Conservation (phyloP, 2,888 invertebrate species). For the Dyspetes luteomarginatus region DNA sequence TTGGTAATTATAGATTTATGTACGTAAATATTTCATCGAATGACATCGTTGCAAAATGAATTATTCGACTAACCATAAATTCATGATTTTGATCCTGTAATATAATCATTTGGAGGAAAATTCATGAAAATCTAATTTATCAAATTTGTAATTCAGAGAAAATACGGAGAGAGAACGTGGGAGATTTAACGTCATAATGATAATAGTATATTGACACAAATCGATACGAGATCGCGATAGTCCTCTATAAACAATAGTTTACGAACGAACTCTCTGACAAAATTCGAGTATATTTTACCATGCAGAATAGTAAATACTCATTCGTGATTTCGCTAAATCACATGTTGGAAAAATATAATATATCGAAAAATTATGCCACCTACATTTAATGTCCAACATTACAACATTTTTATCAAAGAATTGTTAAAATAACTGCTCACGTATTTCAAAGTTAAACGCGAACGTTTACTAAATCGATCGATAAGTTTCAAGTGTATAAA, state of each 20-base stretch:
- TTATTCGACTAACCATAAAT: not conserved
- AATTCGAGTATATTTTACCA: constrained; percentile 6
- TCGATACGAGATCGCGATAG: too few relatives aligned
- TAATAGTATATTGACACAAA: too few relatives aligned
- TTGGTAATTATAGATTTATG: not conserved
- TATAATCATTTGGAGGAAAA: not conserved
- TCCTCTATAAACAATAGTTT: too few relatives aligned
- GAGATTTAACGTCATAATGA: too few relatives aligned
- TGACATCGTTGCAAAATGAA: not conserved
- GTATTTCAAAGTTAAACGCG: not conserved
- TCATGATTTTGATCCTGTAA: not conserved
- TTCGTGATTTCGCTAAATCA: not conserved
- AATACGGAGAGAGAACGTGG: not conserved
- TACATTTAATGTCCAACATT: constrained; percentile 7
- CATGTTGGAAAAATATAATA: not conserved
- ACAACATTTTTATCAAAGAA: not conserved
- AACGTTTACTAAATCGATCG: constrained; percentile 23
- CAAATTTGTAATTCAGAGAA: not conserved
- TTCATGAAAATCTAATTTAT: not conserved
- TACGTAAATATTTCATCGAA: not conserved
- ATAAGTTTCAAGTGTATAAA: not conserved
- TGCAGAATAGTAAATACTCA: not conserved
- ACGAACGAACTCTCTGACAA: too few relatives aligned
- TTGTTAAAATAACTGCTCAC: not conserved
- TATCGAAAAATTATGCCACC: constrained; percentile 17